phyloP scores from a whole-genome alignment of 2,113 vertebrate genomes.

The Zapus hudsonius region DNA sequence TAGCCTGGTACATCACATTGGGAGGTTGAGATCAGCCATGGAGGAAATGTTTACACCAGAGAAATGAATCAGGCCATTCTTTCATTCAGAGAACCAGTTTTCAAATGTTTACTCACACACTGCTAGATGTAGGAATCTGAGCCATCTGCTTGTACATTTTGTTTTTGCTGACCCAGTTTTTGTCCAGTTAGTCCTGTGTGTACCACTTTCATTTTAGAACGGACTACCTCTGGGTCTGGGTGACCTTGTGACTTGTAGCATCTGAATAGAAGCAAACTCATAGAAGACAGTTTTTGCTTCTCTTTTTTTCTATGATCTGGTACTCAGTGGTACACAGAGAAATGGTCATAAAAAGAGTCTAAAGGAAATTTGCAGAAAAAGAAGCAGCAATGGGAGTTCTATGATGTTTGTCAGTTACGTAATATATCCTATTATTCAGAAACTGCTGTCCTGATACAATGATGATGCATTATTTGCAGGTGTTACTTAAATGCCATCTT shows the following conservation, averaged over 20 bases:
- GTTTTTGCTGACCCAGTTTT: not conserved
- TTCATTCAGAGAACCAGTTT: not conserved
- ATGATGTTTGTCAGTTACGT: not conserved
- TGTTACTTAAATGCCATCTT: not conserved
- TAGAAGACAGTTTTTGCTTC: not conserved
- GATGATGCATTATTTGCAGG: not conserved
- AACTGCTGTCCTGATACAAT: not conserved
- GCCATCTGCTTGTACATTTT: not conserved
- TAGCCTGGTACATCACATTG: not conserved
- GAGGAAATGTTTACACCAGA: not conserved
- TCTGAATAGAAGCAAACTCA: not conserved
- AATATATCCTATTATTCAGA: not conserved
- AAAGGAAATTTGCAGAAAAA: not conserved
- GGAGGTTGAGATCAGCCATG: not conserved
- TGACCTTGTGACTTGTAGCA: not conserved
- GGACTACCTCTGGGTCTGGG: no score
- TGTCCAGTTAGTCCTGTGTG: not conserved
- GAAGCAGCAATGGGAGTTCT: not conserved
- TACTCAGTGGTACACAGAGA: not conserved
- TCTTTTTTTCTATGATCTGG: not conserved
- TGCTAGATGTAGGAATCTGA: not conserved
- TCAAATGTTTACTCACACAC: not conserved
- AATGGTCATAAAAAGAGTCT: not conserved
- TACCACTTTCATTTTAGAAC: not conserved
- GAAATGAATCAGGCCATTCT: not conserved